These are phyloP conservation scores for Plebejus melissa DNA, from an alignment of 2,888 invertebrate species.

Conservation along the genomic window DNA sequence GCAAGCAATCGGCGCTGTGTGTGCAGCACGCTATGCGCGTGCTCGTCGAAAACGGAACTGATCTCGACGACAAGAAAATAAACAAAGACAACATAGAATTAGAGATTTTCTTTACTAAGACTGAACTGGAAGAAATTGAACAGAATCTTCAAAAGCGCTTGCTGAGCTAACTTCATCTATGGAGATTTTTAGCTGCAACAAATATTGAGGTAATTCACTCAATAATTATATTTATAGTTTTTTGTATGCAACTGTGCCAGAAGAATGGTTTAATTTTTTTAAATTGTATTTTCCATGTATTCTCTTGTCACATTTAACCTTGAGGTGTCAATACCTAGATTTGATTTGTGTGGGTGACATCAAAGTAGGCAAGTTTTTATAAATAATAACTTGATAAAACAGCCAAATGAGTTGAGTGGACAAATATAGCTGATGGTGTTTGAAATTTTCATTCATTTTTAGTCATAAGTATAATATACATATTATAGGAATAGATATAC, in stretches of 20 bases:
- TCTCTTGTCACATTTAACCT: background rate
- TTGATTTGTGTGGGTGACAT: no score
- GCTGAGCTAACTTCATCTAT: background rate
- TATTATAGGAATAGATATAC: no score
- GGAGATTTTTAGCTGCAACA: background rate
- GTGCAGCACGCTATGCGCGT: slow-evolving; percentile 46
- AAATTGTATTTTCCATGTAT: background rate
- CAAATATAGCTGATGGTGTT: no score
- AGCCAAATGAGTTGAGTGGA: no score
- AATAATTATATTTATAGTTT: background rate
- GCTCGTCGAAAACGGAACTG: slow-evolving; percentile 32
- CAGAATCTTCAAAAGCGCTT: slow-evolving; percentile 20
- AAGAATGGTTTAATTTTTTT: background rate
- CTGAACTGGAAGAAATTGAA: slow-evolving; percentile 22
- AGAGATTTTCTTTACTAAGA: slow-evolving; percentile 24
- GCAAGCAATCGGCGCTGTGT: slow-evolving; percentile 42
- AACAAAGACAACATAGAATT: slow-evolving; percentile 19
- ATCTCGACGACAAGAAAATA: slow-evolving; percentile 7
- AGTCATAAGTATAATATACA: background rate
- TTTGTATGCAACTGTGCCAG: background rate
- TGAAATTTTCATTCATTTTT: background rate
- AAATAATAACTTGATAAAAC: no score
- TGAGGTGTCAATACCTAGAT: background rate
- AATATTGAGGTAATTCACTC: background rate
- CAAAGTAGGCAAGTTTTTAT: no score